Base-by-base conservation (phyloP, 2,113 vertebrate genomes). In the Sinocyclocheilus anophthalmus region DNA sequence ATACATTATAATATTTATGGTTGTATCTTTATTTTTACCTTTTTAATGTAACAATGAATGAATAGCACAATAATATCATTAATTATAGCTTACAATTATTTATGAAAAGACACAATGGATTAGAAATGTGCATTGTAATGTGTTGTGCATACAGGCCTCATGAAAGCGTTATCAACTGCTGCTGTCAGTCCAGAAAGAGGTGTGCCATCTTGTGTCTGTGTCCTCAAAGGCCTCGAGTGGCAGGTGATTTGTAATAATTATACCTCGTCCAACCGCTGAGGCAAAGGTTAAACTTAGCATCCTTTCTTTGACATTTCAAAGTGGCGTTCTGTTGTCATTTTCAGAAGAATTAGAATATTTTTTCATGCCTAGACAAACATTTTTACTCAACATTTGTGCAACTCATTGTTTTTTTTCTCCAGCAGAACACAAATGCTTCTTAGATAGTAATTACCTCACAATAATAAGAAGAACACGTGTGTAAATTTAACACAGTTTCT, bases 401-500 rank as follows among this genome's bases (percentile, higher is more conserved):
- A 16, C 14, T 18, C 45, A 0, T 3, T 63, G 88, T 78, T 55
- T 86, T 89, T 78, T 55, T 85, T 55, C 75, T 14, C 11, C 33
- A 76, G 70, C 75, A 65, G 61, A 90, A 91, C 84, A 83, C 48
- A 76, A 85, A 82, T 83, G 87, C 73, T 89, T 90, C 90, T 92
- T 87, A 88, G 90, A 84, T 92, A 85, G 78, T 93, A 93, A 93
- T 93, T 93, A 91, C 91, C 87, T 88, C 91, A 90, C 90, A 93
- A 91, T 89, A 93, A 93, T 91, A 93, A 88, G 88, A 92, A 92
- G 88, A 84, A 89, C 90, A 87, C 89, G 91, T 84, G 87, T 93
- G 92, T 86, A 87, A 84, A 88, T 93, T 89, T 90, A 91, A 91
- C 87, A 91, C 86, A 14, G 87, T 92, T 86, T 83, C 59, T 83